A percentile compares a stretch with the other conserved stretches of the same genome.
Conservation (phyloP, 2,888 invertebrate species). For the Spilosoma lubricipeda region DNA sequence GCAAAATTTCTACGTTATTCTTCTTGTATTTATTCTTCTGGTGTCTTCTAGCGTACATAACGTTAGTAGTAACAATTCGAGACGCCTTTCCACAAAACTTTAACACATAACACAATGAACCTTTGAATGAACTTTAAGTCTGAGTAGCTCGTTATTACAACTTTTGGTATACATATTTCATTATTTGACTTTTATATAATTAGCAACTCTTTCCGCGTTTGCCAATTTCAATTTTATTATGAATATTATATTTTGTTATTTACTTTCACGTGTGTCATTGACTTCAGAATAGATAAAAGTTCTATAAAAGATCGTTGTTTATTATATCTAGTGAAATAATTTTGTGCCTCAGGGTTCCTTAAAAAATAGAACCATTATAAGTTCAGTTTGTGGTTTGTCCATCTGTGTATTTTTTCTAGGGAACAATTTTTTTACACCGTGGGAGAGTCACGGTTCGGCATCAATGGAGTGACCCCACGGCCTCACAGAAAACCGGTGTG, state of each 20-base stretch:
- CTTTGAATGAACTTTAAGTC: not conserved
- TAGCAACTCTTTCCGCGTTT: not conserved
- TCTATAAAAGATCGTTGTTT: not conserved
- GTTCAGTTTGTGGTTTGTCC: too few relatives aligned
- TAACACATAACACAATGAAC: not conserved
- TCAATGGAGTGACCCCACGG: too few relatives aligned
- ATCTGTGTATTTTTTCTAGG: too few relatives aligned
- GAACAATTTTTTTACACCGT: too few relatives aligned
- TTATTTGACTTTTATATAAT: not conserved
- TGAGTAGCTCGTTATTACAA: not conserved
- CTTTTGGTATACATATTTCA: not conserved
- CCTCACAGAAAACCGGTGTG: too few relatives aligned
- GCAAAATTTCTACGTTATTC: not conserved
- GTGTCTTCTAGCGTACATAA: not conserved
- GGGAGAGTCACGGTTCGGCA: too few relatives aligned
- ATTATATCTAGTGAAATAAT: not conserved
- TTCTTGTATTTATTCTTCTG: not conserved
- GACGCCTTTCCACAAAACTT: not conserved
- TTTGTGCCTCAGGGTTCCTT: not conserved
- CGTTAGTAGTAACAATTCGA: not conserved
- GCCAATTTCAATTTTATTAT: not conserved
- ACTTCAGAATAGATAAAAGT: not conserved
- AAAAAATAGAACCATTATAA: too few relatives aligned
- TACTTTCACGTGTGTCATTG: not conserved
- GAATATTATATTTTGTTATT: not conserved